Percentiles rank a stretch among this genome's conserved stretches.
Evolutionary conservation across 2,888 invertebrate species (phyloP).

Genomic region (Arenicola marina): DNA sequence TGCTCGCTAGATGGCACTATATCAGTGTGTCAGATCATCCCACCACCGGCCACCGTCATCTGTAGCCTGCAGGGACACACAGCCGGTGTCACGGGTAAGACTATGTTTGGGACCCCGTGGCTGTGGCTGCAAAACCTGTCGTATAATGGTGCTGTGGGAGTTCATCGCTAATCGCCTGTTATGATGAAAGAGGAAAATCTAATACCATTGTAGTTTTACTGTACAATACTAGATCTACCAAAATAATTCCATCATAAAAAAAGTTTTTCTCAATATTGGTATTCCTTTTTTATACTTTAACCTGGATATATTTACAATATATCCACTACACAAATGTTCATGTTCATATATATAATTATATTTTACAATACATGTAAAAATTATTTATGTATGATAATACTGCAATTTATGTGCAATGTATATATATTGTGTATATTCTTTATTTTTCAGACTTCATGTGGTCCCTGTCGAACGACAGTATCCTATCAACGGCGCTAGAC

Average conservation of each 20-base stretch:
- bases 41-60: constrained; percentile 70
- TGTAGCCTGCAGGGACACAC: constrained; percentile 76
- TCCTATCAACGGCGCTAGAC: constrained; percentile 79
- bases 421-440: no score
- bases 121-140: not conserved
- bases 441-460: constrained; percentile 73
- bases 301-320: not conserved
- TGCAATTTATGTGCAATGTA: no score
- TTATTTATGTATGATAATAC: no score
- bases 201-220: no score
- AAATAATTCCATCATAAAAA: constrained; percentile 26
- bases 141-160: no score
- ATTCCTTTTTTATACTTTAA: not conserved
- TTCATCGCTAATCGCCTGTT: no score
- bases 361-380: no score
- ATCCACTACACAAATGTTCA: no score
- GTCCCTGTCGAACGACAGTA: constrained; percentile 82
- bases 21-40: constrained; percentile 77
- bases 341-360: no score
- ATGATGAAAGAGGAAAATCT: no score
- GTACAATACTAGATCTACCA: no score
- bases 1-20: constrained; percentile 79
- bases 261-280: not conserved
- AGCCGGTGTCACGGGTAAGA: constrained; percentile 73
- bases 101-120: no score